phyloP scores from a whole-genome alignment of 2,113 vertebrate genomes.

The Pelodiscus sinensis region DNA sequence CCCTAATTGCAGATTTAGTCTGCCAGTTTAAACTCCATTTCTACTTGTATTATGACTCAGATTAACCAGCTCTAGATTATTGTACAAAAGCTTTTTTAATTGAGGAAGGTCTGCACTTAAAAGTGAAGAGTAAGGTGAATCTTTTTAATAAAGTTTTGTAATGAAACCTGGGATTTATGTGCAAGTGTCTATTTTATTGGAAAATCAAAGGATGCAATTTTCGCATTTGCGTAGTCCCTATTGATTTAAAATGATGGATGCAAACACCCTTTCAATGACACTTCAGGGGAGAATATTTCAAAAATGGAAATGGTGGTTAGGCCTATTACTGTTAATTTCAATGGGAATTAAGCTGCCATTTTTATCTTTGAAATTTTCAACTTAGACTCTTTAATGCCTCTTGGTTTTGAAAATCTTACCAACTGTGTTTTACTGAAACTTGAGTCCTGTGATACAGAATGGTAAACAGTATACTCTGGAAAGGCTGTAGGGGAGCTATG shows the following conservation, averaged over 20 bases:
- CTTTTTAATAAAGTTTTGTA: slow-evolving; percentile 37
- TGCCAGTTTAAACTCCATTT: neutral
- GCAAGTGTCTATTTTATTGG: neutral
- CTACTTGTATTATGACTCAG: neutral
- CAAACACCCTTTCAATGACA: neutral
- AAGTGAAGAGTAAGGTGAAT: neutral
- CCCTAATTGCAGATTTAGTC: fast-evolving
- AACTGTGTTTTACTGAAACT: neutral
- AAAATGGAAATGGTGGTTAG: neutral
- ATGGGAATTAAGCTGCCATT: neutral
- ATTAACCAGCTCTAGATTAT: fast-evolving
- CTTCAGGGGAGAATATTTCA: neutral
- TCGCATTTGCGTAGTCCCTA: neutral
- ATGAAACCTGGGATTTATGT: neutral
- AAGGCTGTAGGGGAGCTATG: no score
- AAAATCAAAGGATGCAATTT: neutral
- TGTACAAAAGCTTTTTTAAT: neutral
- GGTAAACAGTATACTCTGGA: neutral
- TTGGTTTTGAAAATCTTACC: neutral
- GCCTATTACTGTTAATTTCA: neutral
- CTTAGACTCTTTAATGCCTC: neutral
- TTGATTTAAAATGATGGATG: neutral
- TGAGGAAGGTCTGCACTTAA: fast-evolving
- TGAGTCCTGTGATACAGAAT: neutral
- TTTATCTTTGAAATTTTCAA: neutral